Evolutionary conservation across 2,113 vertebrate species (phyloP), one percentile per base, ranked within the genome.

Genomic region (Seriola rivoliana): DNA sequence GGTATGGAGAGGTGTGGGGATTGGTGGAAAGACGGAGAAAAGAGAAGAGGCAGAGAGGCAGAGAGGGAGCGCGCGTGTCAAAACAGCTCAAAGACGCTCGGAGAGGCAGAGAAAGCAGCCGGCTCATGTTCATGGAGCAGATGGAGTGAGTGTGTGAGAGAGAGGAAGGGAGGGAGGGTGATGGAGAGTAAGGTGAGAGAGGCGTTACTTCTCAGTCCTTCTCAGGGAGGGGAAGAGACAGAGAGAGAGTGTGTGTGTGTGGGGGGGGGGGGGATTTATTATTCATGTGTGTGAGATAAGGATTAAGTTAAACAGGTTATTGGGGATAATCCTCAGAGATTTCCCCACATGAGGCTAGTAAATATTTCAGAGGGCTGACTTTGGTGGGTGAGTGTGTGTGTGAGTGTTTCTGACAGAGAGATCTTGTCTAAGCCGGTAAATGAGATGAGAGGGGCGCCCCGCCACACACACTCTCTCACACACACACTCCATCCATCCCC

Each of bases 271-370:
- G 58, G 69, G 88, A 91, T 92, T 94, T 89, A 95, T 95, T 94
- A 95, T 94, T 94, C 91, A 92, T 94, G 92, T 89, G 91, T 94
- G 84, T 85, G 92, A 91, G 93, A 95, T 93, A 89, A 92, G 93
- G 94, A 95, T 95, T 94, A 94, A 85, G 91, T 94, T 96, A 94
- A 95, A 95, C 93, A 96, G 93, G 93, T 94, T 95, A 95, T 91
- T 91, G 90, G 85, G 90, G 93, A 94, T 95, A 94, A 95, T 95
- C 94, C 93, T 69, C 0, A 46, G 90, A 91, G 91, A 92, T 94
- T 94, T 92, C 87, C 86, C 85, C 91, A 90, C 91, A 93, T 94
- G 92, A 90, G 91, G 91, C 89, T 90, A 82, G 93, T 94, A 91
- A 86, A 94, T 93, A 91, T 95, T 92, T 90, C 91, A 94, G 80